Evolutionary conservation across 2,797 vertebrate genomes (phyloP).

Genomic region (Oceanodroma leucorhoa): DNA sequence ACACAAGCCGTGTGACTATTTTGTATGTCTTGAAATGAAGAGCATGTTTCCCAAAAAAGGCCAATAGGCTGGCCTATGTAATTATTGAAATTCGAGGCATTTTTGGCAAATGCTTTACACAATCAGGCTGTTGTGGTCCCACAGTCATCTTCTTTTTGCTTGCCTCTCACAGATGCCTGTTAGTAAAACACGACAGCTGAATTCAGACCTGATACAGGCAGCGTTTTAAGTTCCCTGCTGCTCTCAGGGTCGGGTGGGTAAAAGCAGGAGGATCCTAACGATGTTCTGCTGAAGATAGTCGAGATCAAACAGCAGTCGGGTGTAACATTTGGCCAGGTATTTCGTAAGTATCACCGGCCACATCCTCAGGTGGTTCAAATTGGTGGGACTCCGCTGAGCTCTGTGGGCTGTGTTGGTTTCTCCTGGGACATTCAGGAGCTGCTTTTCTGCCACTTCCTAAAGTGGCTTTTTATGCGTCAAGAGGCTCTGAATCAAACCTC

Average conservation of each 20-base stretch:
- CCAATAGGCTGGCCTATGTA: background rate
- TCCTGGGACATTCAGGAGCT: background rate
- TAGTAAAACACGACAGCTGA: background rate
- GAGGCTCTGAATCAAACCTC: background rate
- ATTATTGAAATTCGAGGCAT: background rate
- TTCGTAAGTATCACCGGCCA: fast-evolving
- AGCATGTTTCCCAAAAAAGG: background rate
- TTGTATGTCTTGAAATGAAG: background rate
- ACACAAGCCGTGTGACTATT: background rate
- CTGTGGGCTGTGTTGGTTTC: background rate
- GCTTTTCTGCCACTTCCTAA: background rate
- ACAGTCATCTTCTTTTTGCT: background rate
- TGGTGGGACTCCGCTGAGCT: background rate
- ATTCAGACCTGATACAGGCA: background rate
- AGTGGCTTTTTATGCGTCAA: background rate
- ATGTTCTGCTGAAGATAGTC: background rate
- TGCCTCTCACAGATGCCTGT: background rate
- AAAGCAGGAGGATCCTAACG: background rate
- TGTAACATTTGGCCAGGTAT: background rate
- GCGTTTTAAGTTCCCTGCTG: background rate
- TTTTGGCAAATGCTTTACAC: background rate
- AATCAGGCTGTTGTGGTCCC: background rate
- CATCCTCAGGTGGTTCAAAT: background rate
- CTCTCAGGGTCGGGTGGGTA: background rate
- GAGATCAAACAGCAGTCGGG: background rate